Evolutionary conservation across 2,113 vertebrate species (phyloP).

Genomic region (Paralichthys olivaceus): DNA sequence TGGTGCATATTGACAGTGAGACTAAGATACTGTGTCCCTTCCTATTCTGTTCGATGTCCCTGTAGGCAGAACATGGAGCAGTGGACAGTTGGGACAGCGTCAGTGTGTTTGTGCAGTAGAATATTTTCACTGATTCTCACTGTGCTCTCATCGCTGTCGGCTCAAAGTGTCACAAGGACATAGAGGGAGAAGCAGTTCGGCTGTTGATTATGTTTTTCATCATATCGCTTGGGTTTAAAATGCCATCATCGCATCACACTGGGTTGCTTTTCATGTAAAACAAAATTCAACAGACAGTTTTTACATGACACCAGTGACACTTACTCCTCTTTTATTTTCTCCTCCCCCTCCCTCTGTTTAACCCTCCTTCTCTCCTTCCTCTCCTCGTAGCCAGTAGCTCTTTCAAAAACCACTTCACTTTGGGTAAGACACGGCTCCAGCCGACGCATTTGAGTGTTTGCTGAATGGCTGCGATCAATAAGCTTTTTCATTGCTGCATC

Average conservation of each 20-base stretch:
- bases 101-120: too few species aligned
- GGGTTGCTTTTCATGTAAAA: not conserved
- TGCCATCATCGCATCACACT: not conserved
- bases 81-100: too few species aligned
- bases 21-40: too few species aligned
- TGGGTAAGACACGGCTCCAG: constrained; percentile 80
- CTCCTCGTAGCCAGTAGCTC: constrained; percentile 85
- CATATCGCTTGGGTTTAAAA: too few species aligned
- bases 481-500: constrained; percentile 41
- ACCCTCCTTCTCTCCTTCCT: constrained; percentile 17
- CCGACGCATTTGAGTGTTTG: constrained; percentile 54
- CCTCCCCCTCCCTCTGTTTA: constrained; percentile 13
- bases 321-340: constrained; percentile 27
- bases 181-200: too few species aligned
- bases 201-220: too few species aligned
- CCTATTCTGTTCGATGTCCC: too few species aligned
- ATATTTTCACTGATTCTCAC: too few species aligned
- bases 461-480: constrained; percentile 65
- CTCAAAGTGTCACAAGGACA: too few species aligned
- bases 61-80: too few species aligned
- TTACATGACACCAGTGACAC: constrained; percentile 29
- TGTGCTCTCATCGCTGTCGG: too few species aligned
- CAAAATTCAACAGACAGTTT: not conserved
- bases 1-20: too few species aligned
- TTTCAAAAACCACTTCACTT: constrained; percentile 89